Conservation (phyloP, 1,140 invertebrate species). For the Cherax destructor region DNA sequence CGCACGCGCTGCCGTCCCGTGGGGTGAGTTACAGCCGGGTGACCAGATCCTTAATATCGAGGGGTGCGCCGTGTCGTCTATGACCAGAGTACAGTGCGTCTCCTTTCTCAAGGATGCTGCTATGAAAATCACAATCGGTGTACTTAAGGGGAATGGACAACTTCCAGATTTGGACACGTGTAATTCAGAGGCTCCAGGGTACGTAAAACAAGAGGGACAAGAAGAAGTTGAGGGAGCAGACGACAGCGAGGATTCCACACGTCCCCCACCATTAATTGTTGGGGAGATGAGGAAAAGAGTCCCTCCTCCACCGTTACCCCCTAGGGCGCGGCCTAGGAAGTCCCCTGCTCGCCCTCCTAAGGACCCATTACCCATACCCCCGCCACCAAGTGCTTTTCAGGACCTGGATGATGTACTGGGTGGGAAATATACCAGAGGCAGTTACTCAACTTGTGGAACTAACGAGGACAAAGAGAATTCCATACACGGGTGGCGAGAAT, state of each 20-base stretch:
- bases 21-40: constrained; percentile 86
- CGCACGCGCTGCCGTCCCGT: constrained; percentile 84
- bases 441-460: not conserved
- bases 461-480: constrained; percentile 24
- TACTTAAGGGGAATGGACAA: constrained; percentile 62
- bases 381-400: constrained; percentile 70
- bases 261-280: constrained; percentile 49
- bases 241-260: constrained; percentile 2
- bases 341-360: constrained; percentile 66
- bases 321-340: constrained; percentile 57
- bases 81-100: constrained; percentile 92
- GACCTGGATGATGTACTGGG: constrained; percentile 15
- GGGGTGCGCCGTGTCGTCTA: constrained; percentile 82
- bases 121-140: constrained; percentile 60
- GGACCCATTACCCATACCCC: constrained; percentile 59
- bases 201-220: constrained; percentile 14
- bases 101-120: constrained; percentile 83
- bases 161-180: constrained; percentile 60
- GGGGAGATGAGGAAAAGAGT: constrained; percentile 55
- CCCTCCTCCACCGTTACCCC: constrained; percentile 60
- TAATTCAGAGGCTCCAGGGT: not conserved
- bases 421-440: not conserved
- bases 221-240: not conserved
- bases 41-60: constrained; percentile 93
- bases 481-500: constrained; percentile 52